phyloP scores from a whole-genome alignment of 2,888 invertebrate species.

The Ypsolopha sequella region DNA sequence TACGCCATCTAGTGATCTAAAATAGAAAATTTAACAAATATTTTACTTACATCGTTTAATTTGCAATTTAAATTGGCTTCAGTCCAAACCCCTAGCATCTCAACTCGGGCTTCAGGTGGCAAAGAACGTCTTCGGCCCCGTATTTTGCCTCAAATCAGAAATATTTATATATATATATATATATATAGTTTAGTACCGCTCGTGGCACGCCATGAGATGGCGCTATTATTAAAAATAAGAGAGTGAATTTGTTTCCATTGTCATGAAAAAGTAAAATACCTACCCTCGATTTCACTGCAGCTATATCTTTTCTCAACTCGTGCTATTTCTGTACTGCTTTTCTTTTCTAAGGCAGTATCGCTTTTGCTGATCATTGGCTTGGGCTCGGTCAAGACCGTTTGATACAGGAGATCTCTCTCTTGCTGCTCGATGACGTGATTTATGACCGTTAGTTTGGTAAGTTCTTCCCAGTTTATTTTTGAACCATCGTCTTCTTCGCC shows the following conservation, averaged over 20 bases:
- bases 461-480: conserved; percentile 64
- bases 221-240: neutral
- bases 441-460: conserved; percentile 58
- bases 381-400: conserved; percentile 36
- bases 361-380: conserved; percentile 49
- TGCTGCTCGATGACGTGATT: conserved; percentile 60
- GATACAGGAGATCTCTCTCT: conserved; percentile 51
- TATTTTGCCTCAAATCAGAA: conserved; percentile 26
- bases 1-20: no score
- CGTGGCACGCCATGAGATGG: neutral
- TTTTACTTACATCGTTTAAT: conserved; percentile 52
- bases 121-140: conserved; percentile 25
- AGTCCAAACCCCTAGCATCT: conserved; percentile 63
- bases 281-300: conserved; percentile 56
- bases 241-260: neutral
- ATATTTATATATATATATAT: no score
- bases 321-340: conserved; percentile 22
- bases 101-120: conserved; percentile 44
- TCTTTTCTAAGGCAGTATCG: conserved; percentile 39
- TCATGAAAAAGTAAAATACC: no score
- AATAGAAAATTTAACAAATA: neutral
- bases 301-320: conserved; percentile 34
- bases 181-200: neutral
- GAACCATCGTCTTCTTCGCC: conserved; percentile 49
- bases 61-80: conserved; percentile 64